Evolutionary conservation across 2,888 invertebrate genomes (phyloP).

Genomic region (Pemphredon lugubris): DNA sequence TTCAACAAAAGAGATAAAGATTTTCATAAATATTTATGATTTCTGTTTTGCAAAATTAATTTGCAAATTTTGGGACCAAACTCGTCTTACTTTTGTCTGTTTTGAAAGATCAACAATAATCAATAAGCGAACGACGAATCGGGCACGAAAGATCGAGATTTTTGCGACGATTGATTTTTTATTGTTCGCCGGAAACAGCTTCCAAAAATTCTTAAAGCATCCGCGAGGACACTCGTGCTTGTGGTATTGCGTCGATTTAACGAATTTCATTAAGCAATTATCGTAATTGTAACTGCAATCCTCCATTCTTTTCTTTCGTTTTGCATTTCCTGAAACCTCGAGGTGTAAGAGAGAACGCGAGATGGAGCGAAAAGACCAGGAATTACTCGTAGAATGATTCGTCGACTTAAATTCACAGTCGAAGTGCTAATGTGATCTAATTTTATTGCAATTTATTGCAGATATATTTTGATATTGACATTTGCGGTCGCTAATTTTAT

Average conservation of each 20-base stretch:
- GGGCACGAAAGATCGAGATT: conserved; percentile 12
- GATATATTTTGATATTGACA: too few relatives aligned
- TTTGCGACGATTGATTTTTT: conserved; percentile 20
- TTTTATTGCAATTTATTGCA: too few relatives aligned
- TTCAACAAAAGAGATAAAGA: too few relatives aligned
- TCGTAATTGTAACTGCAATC: conserved; percentile 27
- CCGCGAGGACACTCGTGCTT: conserved; percentile 14
- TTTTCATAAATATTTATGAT: too few relatives aligned
- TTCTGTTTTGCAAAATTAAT: too few relatives aligned
- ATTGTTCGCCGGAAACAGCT: conserved; percentile 19
- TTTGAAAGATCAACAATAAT: too few relatives aligned
- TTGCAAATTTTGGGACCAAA: too few relatives aligned
- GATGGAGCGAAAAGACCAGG: not conserved
- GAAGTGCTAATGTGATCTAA: too few relatives aligned
- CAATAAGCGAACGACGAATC: too few relatives aligned
- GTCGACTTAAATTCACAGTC: not conserved
- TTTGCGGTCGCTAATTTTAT: too few relatives aligned
- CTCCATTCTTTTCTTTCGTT: not conserved
- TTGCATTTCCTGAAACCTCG: conserved; percentile 41
- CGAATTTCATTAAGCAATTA: conserved; percentile 35
- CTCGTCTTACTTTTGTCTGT: too few relatives aligned
- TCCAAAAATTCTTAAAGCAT: conserved; percentile 12
- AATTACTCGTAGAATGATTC: not conserved
- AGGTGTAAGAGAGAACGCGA: too few relatives aligned
- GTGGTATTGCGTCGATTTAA: conserved; percentile 50